phyloP scores from a whole-genome alignment of 2,888 invertebrate genomes.

The Callinectes sapidus region DNA sequence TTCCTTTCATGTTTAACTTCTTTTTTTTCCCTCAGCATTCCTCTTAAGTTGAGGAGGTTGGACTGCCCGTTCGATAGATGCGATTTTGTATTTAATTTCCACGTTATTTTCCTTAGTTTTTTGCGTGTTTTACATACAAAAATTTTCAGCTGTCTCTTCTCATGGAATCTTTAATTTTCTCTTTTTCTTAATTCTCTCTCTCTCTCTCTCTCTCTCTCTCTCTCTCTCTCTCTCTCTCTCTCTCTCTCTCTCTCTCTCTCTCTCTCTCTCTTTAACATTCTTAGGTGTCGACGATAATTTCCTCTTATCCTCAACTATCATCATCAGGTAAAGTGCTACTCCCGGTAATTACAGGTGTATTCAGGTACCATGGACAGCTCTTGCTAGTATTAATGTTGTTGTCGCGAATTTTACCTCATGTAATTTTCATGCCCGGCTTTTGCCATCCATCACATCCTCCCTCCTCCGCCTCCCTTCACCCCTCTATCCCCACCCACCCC shows the following conservation, averaged over 20 bases:
- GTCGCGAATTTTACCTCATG: neutral
- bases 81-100: neutral
- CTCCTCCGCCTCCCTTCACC: neutral
- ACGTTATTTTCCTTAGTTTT: neutral
- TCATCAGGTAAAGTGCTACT: slow-evolving; percentile 35
- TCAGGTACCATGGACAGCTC: slow-evolving; percentile 27
- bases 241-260: slow-evolving; percentile 36
- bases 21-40: neutral
- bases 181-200: neutral
- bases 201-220: slow-evolving; percentile 3
- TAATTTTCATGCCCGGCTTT: slow-evolving; percentile 26
- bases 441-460: slow-evolving; percentile 6
- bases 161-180: neutral
- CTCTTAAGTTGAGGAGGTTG: too few relatives aligned
- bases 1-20: neutral
- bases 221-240: slow-evolving; percentile 21
- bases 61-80: neutral
- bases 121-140: neutral
- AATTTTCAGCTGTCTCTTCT: neutral
- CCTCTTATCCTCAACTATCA: slow-evolving; percentile 34
- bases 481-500: neutral
- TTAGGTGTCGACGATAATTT: slow-evolving; percentile 4
- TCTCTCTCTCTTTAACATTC: neutral
- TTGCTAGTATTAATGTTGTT: slow-evolving; percentile 9
- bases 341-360: slow-evolving; percentile 15